phyloP scores from a whole-genome alignment of 2,888 invertebrate species.

The Apamea anceps region DNA sequence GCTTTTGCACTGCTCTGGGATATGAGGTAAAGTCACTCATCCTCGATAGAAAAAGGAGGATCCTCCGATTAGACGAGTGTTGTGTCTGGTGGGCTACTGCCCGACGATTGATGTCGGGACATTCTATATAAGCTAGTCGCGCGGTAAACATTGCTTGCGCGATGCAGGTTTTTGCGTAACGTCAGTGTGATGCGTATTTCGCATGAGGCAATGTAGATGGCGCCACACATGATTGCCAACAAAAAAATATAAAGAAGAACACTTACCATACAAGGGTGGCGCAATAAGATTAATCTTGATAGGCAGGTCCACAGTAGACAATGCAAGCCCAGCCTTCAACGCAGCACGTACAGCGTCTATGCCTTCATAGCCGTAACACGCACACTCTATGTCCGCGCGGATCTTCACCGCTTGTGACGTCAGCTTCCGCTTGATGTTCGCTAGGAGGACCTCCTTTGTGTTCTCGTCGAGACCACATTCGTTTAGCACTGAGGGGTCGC shows the following conservation, averaged over 20 bases:
- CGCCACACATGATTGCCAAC: background rate
- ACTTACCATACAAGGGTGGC: slow-evolving; percentile 97
- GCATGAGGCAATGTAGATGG: background rate
- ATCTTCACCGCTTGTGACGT: slow-evolving; percentile 95
- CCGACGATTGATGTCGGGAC: background rate
- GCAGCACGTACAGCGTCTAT: slow-evolving; percentile 99
- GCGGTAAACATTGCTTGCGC: background rate
- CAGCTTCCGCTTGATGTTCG: slow-evolving; percentile 98
- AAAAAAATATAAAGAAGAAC: background rate
- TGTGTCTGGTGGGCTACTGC: background rate
- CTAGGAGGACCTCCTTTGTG: slow-evolving; percentile 97
- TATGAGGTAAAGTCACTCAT: background rate
- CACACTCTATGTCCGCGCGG: slow-evolving; percentile 86
- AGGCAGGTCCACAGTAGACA: slow-evolving; percentile 98
- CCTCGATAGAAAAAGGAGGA: background rate
- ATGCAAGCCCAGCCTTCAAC: slow-evolving; percentile 95
- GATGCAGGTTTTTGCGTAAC: background rate
- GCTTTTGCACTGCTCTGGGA: background rate
- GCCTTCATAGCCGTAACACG: slow-evolving; percentile 96
- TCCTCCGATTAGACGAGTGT: background rate
- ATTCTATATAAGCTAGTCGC: too few relatives aligned
- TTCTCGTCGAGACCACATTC: slow-evolving; percentile 98
- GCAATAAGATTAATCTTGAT: slow-evolving; percentile 99
- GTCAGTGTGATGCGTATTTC: background rate
- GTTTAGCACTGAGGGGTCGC: slow-evolving; percentile 98